phyloP scores from a whole-genome alignment of 1,140 invertebrate genomes.

The Meteorus sp. region DNA sequence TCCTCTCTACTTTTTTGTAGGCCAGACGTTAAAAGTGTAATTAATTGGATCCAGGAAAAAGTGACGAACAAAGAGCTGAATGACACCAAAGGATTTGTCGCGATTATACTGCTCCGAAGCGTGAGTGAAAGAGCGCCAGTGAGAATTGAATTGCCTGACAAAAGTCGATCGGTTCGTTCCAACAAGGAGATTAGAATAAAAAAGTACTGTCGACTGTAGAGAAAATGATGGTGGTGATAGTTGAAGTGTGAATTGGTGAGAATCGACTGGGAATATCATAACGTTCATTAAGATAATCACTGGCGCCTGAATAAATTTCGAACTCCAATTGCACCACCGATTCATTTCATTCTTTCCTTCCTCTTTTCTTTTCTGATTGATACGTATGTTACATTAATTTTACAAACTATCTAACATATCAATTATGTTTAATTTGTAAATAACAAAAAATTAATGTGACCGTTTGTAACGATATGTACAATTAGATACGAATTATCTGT shows the following conservation, averaged over 20 bases:
- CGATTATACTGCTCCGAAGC: constrained; percentile 2
- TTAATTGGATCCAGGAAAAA: constrained; percentile 9
- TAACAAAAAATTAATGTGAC: no score
- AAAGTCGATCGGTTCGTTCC: constrained; percentile 16
- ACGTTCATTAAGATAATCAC: constrained; percentile 42
- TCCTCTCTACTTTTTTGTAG: no score
- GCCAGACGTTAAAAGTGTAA: constrained; percentile 2
- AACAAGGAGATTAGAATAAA: constrained; percentile 25
- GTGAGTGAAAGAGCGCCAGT: neutral
- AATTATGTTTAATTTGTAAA: no score
- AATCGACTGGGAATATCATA: constrained; percentile 27
- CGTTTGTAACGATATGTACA: no score
- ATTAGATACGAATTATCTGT: no score
- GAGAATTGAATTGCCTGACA: constrained; percentile 23
- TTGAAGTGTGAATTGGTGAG: neutral
- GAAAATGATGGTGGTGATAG: constrained; percentile 1
- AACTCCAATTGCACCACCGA: constrained; percentile 8
- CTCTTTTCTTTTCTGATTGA: constrained; percentile 2
- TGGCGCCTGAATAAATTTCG: constrained; percentile 42
- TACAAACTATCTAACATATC: no score
- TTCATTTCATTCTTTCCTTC: constrained; percentile 3
- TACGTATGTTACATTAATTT: no score
- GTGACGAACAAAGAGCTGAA: neutral
- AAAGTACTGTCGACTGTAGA: constrained; percentile 12
- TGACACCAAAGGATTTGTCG: constrained; percentile 10